Conservation (phyloP, 2,113 vertebrate species). For the Camarhynchus parvulus region DNA sequence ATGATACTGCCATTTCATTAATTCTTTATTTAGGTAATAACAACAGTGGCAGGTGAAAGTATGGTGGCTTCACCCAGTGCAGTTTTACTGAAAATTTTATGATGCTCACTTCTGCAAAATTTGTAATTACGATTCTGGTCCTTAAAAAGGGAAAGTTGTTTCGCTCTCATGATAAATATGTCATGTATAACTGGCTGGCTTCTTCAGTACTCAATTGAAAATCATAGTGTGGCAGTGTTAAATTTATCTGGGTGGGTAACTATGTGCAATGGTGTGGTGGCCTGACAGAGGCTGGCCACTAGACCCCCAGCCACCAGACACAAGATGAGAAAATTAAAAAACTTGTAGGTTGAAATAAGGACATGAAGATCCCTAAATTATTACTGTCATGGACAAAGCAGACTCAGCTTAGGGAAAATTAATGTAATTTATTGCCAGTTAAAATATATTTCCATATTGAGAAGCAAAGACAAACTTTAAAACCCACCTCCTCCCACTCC, state of each 20-base stretch:
- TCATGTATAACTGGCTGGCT: neutral
- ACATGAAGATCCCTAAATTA: neutral
- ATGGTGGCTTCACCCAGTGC: neutral
- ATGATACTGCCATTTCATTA: neutral
- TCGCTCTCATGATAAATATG: neutral
- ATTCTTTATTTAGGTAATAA: neutral
- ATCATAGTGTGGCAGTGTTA: neutral
- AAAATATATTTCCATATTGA: neutral
- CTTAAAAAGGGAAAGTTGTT: neutral
- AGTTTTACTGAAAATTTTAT: neutral
- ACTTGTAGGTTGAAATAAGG: fast-evolving
- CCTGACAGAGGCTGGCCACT: fast-evolving
- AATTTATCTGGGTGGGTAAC: neutral
- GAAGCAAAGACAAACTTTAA: neutral
- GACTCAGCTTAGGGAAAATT: neutral
- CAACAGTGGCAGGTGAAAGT: neutral
- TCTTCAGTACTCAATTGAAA: neutral
- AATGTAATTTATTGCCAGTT: neutral
- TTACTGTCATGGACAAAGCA: neutral
- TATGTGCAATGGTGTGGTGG: neutral
- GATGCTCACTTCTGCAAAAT: neutral
- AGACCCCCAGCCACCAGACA: fast-evolving
- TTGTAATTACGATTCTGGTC: neutral
- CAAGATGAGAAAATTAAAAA: neutral
- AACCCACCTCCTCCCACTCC: neutral